Percentiles rank a stretch among this genome's conserved stretches.
Evolutionary conservation across 2,797 vertebrate genomes (phyloP).

Genomic region (Babyrousa celebensis): DNA sequence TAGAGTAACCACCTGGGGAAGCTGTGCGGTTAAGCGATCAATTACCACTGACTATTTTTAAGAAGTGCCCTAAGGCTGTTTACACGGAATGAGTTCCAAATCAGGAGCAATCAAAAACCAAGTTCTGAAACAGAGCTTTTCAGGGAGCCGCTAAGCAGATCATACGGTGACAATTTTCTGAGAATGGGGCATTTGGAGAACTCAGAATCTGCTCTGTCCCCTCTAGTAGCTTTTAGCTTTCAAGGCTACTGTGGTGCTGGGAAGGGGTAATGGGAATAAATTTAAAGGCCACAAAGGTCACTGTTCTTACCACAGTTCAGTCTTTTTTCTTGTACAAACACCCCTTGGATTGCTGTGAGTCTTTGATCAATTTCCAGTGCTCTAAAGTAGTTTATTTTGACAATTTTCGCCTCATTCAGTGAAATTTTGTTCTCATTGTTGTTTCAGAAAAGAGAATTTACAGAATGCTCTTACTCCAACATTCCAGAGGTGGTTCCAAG

Average conservation of each 20-base stretch:
- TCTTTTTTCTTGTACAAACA: constrained; percentile 11
- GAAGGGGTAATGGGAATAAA: neutral
- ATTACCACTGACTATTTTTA: neutral
- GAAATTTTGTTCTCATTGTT: constrained; percentile 1
- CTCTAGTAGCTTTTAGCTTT: neutral
- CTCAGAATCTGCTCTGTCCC: neutral
- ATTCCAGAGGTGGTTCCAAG: constrained; percentile 43
- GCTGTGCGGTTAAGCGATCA: neutral
- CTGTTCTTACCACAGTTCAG: neutral
- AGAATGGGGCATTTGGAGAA: neutral
- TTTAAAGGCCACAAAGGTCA: constrained; percentile 33
- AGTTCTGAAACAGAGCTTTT: neutral
- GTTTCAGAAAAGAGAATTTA: neutral
- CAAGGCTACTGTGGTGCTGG: neutral
- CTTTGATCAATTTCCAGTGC: neutral
- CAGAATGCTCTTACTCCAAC: neutral
- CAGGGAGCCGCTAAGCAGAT: neutral
- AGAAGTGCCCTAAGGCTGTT: neutral
- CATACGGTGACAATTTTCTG: neutral
- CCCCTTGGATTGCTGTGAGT: neutral
- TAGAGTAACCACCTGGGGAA: neutral
- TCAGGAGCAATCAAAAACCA: neutral
- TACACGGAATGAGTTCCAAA: neutral
- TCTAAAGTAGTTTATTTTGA: constrained; percentile 44
- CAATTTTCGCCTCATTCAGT: neutral